A percentile compares a stretch with the other conserved stretches of the same genome.
Conservation (phyloP, 2,888 invertebrate species). For the Melinopterus prodromus region DNA sequence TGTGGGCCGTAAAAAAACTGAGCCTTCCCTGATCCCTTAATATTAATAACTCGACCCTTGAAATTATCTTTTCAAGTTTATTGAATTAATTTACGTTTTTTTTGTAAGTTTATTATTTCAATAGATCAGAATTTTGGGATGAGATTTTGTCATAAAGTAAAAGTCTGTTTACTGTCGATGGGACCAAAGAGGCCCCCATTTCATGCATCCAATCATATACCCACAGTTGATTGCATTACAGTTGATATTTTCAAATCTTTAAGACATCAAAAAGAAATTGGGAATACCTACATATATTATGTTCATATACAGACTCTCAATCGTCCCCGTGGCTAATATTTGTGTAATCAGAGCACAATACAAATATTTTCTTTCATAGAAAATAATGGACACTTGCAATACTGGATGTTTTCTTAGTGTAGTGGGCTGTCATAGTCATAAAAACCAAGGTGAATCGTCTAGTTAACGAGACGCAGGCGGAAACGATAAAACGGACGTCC, state of each 20-base stretch:
- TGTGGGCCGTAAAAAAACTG: background rate
- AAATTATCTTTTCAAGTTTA: background rate
- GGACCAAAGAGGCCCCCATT: too few relatives aligned
- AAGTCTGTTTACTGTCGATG: background rate
- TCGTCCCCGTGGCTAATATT: too few relatives aligned
- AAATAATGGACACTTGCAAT: too few relatives aligned
- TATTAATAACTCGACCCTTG: background rate
- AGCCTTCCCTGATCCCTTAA: background rate
- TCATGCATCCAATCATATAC: too few relatives aligned
- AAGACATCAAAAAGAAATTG: too few relatives aligned
- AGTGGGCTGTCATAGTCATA: background rate
- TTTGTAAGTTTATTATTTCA: background rate
- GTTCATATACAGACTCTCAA: too few relatives aligned
- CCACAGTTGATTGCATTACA: too few relatives aligned
- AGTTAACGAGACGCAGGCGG: background rate
- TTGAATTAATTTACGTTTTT: background rate
- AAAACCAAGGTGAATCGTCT: conserved; percentile 5
- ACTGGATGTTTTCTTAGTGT: too few relatives aligned
- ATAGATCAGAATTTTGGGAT: background rate
- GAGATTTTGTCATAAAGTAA: background rate
- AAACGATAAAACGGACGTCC: conserved; percentile 22
- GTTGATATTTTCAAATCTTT: too few relatives aligned
- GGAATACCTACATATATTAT: too few relatives aligned
- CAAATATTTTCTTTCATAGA: too few relatives aligned
- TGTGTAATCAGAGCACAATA: too few relatives aligned